A percentile compares a stretch with the other conserved stretches of the same genome.
Evolutionary conservation across 1,140 invertebrate species (phyloP).

Genomic region (Xylocopa sonorina): DNA sequence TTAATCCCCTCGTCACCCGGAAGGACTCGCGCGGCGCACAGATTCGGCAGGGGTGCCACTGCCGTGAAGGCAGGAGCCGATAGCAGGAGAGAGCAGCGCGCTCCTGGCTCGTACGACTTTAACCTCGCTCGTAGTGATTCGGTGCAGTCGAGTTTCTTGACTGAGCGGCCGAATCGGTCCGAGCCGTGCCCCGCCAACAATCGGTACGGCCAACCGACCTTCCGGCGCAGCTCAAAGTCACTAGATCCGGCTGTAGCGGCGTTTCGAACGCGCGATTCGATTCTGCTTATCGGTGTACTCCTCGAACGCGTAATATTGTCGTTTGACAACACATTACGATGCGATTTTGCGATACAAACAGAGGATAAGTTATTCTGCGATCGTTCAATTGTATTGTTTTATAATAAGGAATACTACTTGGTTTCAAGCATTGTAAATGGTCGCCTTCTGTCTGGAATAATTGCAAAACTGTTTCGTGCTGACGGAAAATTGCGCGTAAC

Average conservation of each 20-base stretch:
- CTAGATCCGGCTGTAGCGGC: neutral
- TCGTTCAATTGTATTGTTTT: too few species aligned
- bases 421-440: too few species aligned
- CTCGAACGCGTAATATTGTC: too few species aligned
- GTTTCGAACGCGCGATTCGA: too few species aligned
- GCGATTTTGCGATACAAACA: too few species aligned
- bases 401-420: too few species aligned
- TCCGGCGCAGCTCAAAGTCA: neutral
- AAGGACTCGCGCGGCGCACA: slow-evolving; percentile 9
- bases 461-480: too few species aligned
- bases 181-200: slow-evolving; percentile 71
- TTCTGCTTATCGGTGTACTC: too few species aligned
- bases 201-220: slow-evolving; percentile 58
- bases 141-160: slow-evolving; percentile 75
- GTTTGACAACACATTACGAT: too few species aligned
- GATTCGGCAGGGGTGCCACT: slow-evolving; percentile 4
- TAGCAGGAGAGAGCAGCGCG: slow-evolving; percentile 51
- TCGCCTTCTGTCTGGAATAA: too few species aligned
- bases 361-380: too few species aligned
- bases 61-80: slow-evolving; percentile 32
- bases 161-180: slow-evolving; percentile 67
- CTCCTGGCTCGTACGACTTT: slow-evolving; percentile 48
- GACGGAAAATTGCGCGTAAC: too few species aligned
- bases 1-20: neutral
- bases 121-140: slow-evolving; percentile 65